Percentiles rank a stretch among this genome's conserved stretches.
These are phyloP conservation scores for Steinernema scapterisci DNA, from an alignment of 2,888 invertebrate species.

Conservation along the genomic window DNA sequence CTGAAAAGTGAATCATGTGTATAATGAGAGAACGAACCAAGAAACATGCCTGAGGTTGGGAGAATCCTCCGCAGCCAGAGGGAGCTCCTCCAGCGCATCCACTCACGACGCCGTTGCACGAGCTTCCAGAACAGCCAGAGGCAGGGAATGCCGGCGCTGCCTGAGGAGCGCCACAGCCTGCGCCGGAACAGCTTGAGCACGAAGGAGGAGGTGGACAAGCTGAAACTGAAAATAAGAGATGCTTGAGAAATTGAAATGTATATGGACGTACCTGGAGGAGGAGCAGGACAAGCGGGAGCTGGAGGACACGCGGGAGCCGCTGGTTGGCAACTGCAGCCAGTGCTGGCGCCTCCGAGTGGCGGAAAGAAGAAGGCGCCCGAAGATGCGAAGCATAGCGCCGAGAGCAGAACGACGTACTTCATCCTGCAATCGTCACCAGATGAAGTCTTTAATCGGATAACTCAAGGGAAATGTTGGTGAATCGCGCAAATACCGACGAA, in stretches of 20 bases:
- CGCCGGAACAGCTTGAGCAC: conserved; percentile 3
- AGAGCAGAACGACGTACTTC: conserved; percentile 4
- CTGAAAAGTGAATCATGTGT: no score
- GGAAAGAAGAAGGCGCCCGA: conserved; percentile 7
- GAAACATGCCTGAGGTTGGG: conserved; percentile 22
- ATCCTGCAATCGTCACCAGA: not conserved
- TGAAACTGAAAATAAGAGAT: not conserved
- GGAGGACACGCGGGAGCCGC: conserved; percentile 20
- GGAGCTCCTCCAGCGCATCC: conserved; percentile 20
- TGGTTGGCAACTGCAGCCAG: conserved; percentile 26
- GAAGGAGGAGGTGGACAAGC: conserved; percentile 8
- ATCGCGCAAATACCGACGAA: conserved; percentile 12
- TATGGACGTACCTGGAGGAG: conserved; percentile 5
- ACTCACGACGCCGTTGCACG: conserved; percentile 10
- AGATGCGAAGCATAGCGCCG: conserved; percentile 2
- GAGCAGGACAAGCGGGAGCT: not conserved
- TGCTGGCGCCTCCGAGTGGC: conserved; percentile 10
- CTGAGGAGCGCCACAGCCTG: not conserved
- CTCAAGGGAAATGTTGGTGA: not conserved
- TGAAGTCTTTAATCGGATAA: not conserved
- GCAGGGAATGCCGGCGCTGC: not conserved
- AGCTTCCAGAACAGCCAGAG: not conserved
- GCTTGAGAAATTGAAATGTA: no score
- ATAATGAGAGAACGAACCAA: no score
- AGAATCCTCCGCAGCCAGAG: conserved; percentile 2